Percentiles rank a stretch among this genome's conserved stretches.
phyloP scores from a whole-genome alignment of 2,113 vertebrate species.

The Heterotis niloticus region DNA sequence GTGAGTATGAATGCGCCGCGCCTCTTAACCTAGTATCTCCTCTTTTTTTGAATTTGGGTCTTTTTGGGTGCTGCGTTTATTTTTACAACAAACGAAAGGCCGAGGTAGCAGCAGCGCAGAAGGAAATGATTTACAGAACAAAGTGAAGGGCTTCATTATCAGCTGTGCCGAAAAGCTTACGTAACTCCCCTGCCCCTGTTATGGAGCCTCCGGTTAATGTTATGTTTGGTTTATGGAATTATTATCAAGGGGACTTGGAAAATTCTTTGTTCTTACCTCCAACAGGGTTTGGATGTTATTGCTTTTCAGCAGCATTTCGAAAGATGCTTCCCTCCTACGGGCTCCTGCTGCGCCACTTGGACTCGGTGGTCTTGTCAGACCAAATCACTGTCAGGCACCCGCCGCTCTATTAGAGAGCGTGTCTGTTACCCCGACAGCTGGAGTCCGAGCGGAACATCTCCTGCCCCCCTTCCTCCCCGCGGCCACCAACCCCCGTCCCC shows the following conservation, averaged over 20 bases:
- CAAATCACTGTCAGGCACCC: constrained; percentile 41
- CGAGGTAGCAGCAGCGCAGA: no score
- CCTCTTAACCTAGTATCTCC: no score
- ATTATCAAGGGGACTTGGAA: neutral
- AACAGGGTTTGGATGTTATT: neutral
- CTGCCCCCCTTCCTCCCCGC: neutral
- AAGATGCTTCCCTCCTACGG: neutral
- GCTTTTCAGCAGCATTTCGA: neutral
- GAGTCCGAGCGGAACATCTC: neutral
- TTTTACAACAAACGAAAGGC: no score
- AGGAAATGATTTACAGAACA: no score
- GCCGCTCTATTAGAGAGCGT: constrained; percentile 9
- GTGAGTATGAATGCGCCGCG: no score
- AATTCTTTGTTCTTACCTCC: neutral
- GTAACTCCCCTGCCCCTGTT: neutral
- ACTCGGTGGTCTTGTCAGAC: constrained; percentile 39
- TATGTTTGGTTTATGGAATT: neutral
- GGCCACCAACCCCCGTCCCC: neutral
- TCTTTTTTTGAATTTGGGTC: no score
- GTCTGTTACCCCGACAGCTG: neutral
- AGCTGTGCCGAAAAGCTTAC: neutral
- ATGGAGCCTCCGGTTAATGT: neutral
- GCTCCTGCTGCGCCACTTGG: neutral
- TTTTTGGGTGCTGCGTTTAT: no score
- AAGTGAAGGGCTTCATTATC: no score